Evolutionary conservation across 2,113 vertebrate genomes (phyloP), one percentile per base, ranked within the genome.

Genomic region (Sorex fumeus): DNA sequence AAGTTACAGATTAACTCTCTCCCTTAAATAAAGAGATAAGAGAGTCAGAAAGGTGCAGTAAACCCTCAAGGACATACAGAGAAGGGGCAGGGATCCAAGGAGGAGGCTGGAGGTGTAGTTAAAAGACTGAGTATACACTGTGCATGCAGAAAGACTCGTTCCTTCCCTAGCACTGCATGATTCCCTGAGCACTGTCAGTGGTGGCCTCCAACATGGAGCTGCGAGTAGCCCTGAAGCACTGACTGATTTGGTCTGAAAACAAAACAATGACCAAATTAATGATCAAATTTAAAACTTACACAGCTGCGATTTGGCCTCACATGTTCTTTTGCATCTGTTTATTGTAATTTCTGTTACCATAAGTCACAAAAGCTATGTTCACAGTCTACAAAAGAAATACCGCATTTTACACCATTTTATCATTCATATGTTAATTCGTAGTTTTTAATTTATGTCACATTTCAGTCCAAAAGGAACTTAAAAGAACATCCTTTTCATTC

Each of bases 361-460:
- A 53, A 32, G 6, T 82, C 87, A 60, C 57, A 21, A 60, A 60
- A 23, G 18, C 6, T 60, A 60, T 60, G 57, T 87, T 72, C 34
- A 70, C 8, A 87, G 36, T 19, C 32, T 90, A 75, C 23, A 85
- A 76, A 57, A 45, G 34, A 79, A 89, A 8, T 19, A 30, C 66
- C 57, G 83, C n/a, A 78, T 64, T 76, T 67, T 57, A 82, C 53
- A 78, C 25, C 19, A 21, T 77, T 66, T 84, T 6, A 45, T 15
- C 9, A 18, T 64, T 89, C 9, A 18, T 77, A 72, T 84, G 84
- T 83, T 91, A 75, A 71, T 34, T 78, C 10, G 18, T 72, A 36
- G 67, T 90, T 43, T 57, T 92, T 72, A 64, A 92, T 69, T 67
- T 53, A 84, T 84, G 76, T 60, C 18, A 64, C 25, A 30, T 19